Percentiles rank a stretch among this genome's conserved stretches.
phyloP scores from a whole-genome alignment of 2,888 invertebrate genomes.

The Alitta virens region DNA sequence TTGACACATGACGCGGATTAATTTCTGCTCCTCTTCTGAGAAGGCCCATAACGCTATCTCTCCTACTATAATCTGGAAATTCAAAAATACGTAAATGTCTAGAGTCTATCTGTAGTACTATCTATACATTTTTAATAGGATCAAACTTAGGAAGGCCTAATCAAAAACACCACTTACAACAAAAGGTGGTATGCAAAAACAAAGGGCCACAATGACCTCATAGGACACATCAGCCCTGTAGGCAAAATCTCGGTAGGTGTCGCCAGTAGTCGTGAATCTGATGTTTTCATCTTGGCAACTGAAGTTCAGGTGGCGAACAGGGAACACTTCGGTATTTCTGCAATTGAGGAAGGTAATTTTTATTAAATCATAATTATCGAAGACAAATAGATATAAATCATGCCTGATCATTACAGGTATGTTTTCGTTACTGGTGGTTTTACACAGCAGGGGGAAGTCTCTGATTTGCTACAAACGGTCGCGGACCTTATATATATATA shows the following conservation, averaged over 20 bases:
- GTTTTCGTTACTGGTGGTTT: too few species aligned
- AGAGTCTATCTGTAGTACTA: too few species aligned
- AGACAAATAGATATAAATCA: too few species aligned
- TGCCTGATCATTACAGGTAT: too few species aligned
- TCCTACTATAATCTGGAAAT: slow-evolving; percentile 56
- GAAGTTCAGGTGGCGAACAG: slow-evolving; percentile 21
- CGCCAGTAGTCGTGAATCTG: background rate
- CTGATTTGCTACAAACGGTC: too few species aligned
- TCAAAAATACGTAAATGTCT: too few species aligned
- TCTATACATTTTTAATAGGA: too few species aligned
- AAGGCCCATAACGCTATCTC: slow-evolving; percentile 59
- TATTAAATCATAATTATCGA: too few species aligned
- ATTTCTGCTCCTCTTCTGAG: slow-evolving; percentile 55
- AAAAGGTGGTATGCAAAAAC: slow-evolving; percentile 29
- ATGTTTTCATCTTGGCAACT: slow-evolving; percentile 21
- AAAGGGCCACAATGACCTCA: slow-evolving; percentile 21
- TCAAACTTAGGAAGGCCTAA: too few species aligned
- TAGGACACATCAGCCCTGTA: slow-evolving; percentile 28
- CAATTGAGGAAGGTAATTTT: background rate
- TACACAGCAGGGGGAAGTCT: too few species aligned
- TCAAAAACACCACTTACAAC: slow-evolving; percentile 29
- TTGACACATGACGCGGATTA: slow-evolving; percentile 53
- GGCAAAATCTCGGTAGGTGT: slow-evolving; percentile 20
- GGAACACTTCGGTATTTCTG: slow-evolving; percentile 27
- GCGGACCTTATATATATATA: too few species aligned